Evolutionary conservation across 2,888 invertebrate genomes (phyloP).

Genomic region (Tanaodytes sp.): DNA sequence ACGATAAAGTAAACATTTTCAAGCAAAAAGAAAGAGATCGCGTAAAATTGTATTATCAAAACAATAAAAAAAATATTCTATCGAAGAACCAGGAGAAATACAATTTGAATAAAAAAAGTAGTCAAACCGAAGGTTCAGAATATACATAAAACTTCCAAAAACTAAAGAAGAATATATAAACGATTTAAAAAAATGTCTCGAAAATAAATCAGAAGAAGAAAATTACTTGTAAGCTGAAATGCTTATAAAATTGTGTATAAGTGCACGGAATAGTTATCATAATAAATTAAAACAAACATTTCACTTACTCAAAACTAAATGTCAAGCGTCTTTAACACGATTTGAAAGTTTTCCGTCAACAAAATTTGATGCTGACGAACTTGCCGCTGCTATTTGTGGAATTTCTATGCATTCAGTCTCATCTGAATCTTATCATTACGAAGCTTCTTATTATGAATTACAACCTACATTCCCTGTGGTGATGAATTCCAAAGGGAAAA

Average conservation of each 20-base stretch:
- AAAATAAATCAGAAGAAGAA: too few relatives aligned
- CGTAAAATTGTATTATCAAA: too few relatives aligned
- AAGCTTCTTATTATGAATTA: neutral
- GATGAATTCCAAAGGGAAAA: neutral
- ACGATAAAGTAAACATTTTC: too few relatives aligned
- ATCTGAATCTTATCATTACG: neutral
- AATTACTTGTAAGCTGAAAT: too few relatives aligned
- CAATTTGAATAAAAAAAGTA: too few relatives aligned
- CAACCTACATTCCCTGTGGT: neutral
- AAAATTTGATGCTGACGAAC: neutral
- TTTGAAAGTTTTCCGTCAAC: neutral
- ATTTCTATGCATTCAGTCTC: neutral
- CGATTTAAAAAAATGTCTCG: too few relatives aligned
- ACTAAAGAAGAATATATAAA: too few relatives aligned
- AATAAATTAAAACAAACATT: neutral
- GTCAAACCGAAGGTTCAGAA: neutral
- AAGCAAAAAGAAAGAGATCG: too few relatives aligned
- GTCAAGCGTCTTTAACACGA: neutral
- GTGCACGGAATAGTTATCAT: neutral
- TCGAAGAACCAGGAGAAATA: too few relatives aligned
- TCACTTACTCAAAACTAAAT: neutral
- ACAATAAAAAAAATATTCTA: too few relatives aligned
- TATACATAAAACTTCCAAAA: too few relatives aligned
- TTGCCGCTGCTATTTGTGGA: neutral
- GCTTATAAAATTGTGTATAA: too few relatives aligned